A percentile compares a stretch with the other conserved stretches of the same genome.
Conservation (phyloP, 2,113 vertebrate species). For the Pyxicephalus adspersus region DNA sequence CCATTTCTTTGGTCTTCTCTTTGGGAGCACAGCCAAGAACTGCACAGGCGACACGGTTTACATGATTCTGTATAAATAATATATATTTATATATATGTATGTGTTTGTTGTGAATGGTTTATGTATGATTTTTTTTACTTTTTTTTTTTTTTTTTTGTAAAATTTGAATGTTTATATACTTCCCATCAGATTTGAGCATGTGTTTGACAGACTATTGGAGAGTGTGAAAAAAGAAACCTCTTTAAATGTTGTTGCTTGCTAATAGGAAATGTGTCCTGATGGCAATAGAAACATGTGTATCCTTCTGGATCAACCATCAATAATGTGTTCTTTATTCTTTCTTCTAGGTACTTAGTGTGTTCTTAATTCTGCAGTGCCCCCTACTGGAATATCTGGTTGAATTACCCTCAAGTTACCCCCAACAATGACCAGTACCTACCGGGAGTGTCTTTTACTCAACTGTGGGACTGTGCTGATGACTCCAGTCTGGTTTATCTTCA, state of each 20-base stretch:
- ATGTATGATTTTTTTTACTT: too few species aligned
- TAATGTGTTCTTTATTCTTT: conserved; percentile 34
- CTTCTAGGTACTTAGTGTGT: conserved; percentile 39
- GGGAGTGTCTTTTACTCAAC: conserved; percentile 33
- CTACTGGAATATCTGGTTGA: conserved; percentile 22
- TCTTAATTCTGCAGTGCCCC: conserved; percentile 44
- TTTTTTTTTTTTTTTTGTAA: not conserved
- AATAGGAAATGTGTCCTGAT: not conserved
- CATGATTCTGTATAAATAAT: too few species aligned
- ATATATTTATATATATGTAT: too few species aligned
- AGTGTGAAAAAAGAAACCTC: too few species aligned
- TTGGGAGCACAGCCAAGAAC: too few species aligned
- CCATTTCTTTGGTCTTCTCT: too few species aligned
- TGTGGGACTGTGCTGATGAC: conserved; percentile 24
- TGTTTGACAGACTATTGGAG: too few species aligned
- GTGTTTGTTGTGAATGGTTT: too few species aligned
- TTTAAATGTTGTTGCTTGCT: not conserved
- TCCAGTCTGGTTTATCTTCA: not conserved
- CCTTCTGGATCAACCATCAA: not conserved
- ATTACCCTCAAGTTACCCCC: conserved; percentile 28
- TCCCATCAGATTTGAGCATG: too few species aligned
- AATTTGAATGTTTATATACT: too few species aligned
- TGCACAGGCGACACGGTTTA: too few species aligned
- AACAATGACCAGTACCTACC: conserved; percentile 21
- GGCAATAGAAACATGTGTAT: not conserved